Base-by-base conservation (phyloP, 2,888 invertebrate species). In the Fragum sueziense region DNA sequence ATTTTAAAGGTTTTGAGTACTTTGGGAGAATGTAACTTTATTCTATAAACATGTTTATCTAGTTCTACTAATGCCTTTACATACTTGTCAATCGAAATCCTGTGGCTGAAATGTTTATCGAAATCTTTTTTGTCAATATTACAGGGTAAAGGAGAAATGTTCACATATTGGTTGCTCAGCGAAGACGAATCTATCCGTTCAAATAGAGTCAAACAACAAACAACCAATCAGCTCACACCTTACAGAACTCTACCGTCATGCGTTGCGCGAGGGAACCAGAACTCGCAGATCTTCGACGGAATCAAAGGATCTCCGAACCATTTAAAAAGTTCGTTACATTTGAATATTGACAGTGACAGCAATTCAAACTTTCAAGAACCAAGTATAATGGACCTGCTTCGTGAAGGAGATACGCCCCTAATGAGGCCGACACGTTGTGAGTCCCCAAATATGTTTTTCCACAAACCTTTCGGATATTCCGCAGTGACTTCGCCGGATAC, bases 131-230 rank as follows among this genome's bases (percentile, higher is more conserved):
- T 41, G 87, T 86, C 85, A 1, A 9, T 27, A 41, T 65, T 65
- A 9, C 41, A 93, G 93, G 94, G 94, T 31, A 94, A 94, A 86
- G 94, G 94, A 2, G 89, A 91, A 59, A 87, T 93, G 76, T 89
- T 92, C 74, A 94, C 94, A 0, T 94, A 93, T 80, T 94, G 93
- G 90, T 86, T 94, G 61, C 75, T 86, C 3, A 89, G 88, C 3
- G 93, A 93, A 79, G 90, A 92, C 74, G 75, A 75, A 33, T 52
- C 74, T 31, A 72, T 87, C 0, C 79, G 90, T 25, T 69, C 33
- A 20, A 73, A 69, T 14, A 65, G 88, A 59, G 51, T 87, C 0
- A 79, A 67, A 65, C 47, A 69, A 33, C 52, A 47, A 41, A 41
- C 31, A 4, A 31, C 37, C 52, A 52, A 51, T 47, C 69, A 69